Evolutionary conservation across 2,888 invertebrate genomes (phyloP).

Genomic region (Callinectes sapidus): DNA sequence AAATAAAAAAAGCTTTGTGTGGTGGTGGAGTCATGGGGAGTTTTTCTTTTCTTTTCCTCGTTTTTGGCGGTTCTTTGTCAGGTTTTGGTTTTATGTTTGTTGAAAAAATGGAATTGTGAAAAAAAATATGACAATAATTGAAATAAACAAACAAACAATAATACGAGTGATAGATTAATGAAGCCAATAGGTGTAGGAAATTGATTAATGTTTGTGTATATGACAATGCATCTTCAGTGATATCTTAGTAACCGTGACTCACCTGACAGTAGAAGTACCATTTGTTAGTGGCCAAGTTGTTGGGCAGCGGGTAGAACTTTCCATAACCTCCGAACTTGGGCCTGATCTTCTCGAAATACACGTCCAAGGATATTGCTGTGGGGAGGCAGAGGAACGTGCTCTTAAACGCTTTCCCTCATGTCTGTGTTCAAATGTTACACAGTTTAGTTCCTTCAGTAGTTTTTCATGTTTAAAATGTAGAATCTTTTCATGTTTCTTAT

Average conservation of each 20-base stretch:
- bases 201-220: neutral
- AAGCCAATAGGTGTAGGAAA: neutral
- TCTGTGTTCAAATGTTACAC: too few species aligned
- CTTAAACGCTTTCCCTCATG: too few species aligned
- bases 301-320: slow-evolving; percentile 54
- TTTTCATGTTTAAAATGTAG: too few species aligned
- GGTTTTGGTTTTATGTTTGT: neutral
- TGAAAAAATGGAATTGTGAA: neutral
- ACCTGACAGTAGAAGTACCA: slow-evolving; percentile 70
- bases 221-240: neutral
- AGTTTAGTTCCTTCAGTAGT: too few species aligned
- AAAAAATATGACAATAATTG: neutral
- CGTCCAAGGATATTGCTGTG: slow-evolving; percentile 64
- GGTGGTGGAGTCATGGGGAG: neutral
- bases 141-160: neutral
- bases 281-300: slow-evolving; percentile 64
- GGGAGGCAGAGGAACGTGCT: neutral
- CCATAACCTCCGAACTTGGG: slow-evolving; percentile 61
- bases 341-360: slow-evolving; percentile 65
- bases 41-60: neutral
- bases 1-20: neutral
- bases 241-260: neutral
- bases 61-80: neutral
- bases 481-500: too few species aligned
- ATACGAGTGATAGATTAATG: neutral